Base-by-base conservation (phyloP, 2,113 vertebrate genomes). In the Phalacrocorax pelagicus region DNA sequence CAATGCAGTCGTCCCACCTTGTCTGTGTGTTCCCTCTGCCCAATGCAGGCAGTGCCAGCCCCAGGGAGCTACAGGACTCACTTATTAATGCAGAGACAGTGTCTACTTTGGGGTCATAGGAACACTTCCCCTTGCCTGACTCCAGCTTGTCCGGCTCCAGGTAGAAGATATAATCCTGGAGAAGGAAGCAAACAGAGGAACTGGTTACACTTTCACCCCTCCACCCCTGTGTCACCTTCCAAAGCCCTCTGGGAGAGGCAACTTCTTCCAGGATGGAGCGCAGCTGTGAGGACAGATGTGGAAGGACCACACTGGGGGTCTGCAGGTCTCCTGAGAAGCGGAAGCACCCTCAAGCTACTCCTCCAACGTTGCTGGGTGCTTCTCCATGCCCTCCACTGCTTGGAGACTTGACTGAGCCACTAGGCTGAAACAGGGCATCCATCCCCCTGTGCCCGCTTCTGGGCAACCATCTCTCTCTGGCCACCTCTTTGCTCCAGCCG, bases 71-170 rank as follows among this genome's bases (percentile, higher is more conserved):
- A 90, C 44, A 61, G 47, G 66, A 99, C 99, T 99, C 98, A 99
- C 99, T 99, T 98, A 99, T 99, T 97, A 99, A 98, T 26, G 99
- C 98, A 7, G 99, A 99, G 83, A 99, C 99, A 3, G 99, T 99
- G 98, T 99, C 99, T 88, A 99, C 98, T 98, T 99, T 99, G 95
- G 99, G 99, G 97, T 99, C 99, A 2, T 99, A 99, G 3, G 99
- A 99, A 96, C 99, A 99, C 96, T 99, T 99, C 92, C 99, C 99
- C 97, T 99, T 99, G 94, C 99, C 99, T 21, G 99, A 99, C 98
- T 99, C 99, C 93, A 99, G 98, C 97, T 98, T 99, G 92, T 99
- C 99, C 4, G 99, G 99, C 96, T 99, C 99, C 98, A 99, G 97
- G 88, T 99, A 99, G 97, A 99, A 99, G 97, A 99, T 98, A 92